These are phyloP conservation scores for Darevskia mixta DNA, from an alignment of 2,797 vertebrate genomes.

Conservation along the genomic window DNA sequence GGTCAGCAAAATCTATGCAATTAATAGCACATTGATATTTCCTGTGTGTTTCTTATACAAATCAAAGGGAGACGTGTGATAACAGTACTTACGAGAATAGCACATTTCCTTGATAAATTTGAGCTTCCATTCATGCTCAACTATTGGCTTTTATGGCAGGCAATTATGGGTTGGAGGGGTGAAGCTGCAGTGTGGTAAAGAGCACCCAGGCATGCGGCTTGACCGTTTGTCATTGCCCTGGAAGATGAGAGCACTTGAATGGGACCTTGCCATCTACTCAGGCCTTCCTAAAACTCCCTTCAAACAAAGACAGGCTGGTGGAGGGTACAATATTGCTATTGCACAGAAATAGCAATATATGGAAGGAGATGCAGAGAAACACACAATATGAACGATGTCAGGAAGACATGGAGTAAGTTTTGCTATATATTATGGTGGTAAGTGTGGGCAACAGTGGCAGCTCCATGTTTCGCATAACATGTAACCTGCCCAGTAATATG, in stretches of 20 bases:
- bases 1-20: constrained; percentile 37
- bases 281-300: background rate
- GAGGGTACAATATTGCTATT: background rate
- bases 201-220: too few species aligned
- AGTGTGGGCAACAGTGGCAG: background rate
- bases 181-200: background rate
- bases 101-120: background rate
- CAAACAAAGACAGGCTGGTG: background rate
- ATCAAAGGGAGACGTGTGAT: constrained; percentile 18
- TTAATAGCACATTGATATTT: constrained; percentile 40
- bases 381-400: background rate
- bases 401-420: background rate
- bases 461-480: background rate
- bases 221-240: background rate
- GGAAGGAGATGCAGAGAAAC: background rate
- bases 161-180: background rate
- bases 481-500: background rate
- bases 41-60: constrained; percentile 7
- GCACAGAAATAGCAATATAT: background rate
- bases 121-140: background rate
- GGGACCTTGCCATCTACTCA: too few species aligned
- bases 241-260: background rate
- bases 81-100: background rate
- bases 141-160: background rate
- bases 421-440: background rate